phyloP scores from a whole-genome alignment of 2,888 invertebrate genomes.

The Heliconius aoede region DNA sequence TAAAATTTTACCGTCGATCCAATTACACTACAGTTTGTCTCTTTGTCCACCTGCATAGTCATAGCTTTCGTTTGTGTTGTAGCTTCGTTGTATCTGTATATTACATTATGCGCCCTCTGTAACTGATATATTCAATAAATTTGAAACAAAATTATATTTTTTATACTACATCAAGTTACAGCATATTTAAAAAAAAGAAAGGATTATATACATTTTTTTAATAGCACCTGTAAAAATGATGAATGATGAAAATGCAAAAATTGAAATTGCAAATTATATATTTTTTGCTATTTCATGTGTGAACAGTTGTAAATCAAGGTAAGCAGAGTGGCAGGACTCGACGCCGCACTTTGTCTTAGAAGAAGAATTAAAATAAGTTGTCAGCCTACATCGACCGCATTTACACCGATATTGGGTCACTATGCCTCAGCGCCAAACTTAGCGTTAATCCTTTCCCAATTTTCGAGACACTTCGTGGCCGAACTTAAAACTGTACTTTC shows the following conservation, averaged over 20 bases:
- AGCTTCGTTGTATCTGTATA: conserved; percentile 27
- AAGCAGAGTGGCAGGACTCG: no score
- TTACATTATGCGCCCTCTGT: conserved; percentile 34
- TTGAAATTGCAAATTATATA: no score
- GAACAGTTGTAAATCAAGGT: no score
- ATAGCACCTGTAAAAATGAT: no score
- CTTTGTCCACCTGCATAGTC: conserved; percentile 38
- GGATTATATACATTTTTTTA: no score
- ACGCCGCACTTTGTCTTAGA: no score
- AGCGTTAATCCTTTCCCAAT: not conserved
- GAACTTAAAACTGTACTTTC: not conserved
- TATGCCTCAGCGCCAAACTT: not conserved
- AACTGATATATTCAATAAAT: not conserved
- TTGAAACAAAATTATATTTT: not conserved
- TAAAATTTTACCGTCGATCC: conserved; percentile 25
- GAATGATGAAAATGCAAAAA: no score
- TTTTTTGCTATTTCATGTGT: no score
- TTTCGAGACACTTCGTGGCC: not conserved
- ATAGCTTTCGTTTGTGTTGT: conserved; percentile 37
- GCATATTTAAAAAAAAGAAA: no score
- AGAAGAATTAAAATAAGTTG: no score
- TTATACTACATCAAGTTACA: not conserved
- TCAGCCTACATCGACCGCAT: no score
- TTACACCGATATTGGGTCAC: not conserved
- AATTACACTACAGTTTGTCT: conserved; percentile 35